These are phyloP conservation scores for Lates japonicus DNA, from an alignment of 2,797 vertebrate genomes.

Conservation along the genomic window DNA sequence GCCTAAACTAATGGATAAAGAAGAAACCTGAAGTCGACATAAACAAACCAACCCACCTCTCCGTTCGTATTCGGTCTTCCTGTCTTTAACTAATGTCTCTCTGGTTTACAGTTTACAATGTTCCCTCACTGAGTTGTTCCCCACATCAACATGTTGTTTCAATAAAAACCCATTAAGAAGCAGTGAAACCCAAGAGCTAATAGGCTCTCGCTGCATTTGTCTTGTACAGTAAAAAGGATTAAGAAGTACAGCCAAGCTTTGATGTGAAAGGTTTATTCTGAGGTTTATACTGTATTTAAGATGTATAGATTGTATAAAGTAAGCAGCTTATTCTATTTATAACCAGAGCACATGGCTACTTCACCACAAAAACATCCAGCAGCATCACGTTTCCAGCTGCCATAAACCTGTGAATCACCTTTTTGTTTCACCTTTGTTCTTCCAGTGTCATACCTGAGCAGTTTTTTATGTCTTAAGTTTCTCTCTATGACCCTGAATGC, in stretches of 20 bases:
- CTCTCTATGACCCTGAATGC: conserved; percentile 39
- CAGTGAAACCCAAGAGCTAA: not conserved
- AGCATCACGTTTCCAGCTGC: not conserved
- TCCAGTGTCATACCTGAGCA: not conserved
- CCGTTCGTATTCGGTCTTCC: not conserved
- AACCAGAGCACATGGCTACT: not conserved
- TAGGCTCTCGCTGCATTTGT: not conserved
- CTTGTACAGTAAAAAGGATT: not conserved
- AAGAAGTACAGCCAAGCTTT: not conserved
- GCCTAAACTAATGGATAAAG: not conserved
- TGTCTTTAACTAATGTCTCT: not conserved
- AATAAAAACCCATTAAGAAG: not conserved
- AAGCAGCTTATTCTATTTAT: not conserved
- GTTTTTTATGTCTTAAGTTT: conserved; percentile 7
- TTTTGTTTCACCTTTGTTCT: conserved; percentile 27
- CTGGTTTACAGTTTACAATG: not conserved
- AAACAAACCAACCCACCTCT: not conserved
- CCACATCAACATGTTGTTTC: conserved; percentile 3
- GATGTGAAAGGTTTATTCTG: conserved; percentile 3
- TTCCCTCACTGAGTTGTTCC: conserved; percentile 6
- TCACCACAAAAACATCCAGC: not conserved
- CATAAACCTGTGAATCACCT: conserved; percentile 28
- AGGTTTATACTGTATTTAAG: not conserved
- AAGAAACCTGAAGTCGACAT: not conserved
- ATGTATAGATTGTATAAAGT: not conserved